A percentile compares a stretch with the other conserved stretches of the same genome.
Evolutionary conservation across 2,888 invertebrate species (phyloP).

Genomic region (Pyralis farinalis): DNA sequence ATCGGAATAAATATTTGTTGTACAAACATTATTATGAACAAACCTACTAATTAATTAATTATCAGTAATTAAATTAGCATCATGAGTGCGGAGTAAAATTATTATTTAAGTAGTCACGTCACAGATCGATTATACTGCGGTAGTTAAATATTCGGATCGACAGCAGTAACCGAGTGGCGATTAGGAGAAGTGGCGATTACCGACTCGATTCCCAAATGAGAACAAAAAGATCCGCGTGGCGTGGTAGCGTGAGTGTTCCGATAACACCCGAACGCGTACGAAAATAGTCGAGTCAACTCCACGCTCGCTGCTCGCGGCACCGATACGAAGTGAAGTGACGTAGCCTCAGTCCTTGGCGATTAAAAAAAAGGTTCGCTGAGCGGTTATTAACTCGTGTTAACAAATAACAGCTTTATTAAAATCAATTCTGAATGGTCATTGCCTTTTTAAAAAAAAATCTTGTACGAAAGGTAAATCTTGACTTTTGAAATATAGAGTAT

Average conservation of each 20-base stretch:
- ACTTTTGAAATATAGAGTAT: too few relatives aligned
- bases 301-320: conserved; percentile 42
- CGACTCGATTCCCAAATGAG: conserved; percentile 23
- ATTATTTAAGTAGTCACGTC: neutral
- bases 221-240: conserved; percentile 29
- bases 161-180: conserved; percentile 16
- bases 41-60: neutral
- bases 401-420: neutral
- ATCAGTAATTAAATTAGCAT: too few relatives aligned
- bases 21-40: too few relatives aligned
- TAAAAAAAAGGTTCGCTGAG: conserved; percentile 38
- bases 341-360: conserved; percentile 50
- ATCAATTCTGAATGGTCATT: conserved; percentile 18
- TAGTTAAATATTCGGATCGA: neutral
- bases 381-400: neutral
- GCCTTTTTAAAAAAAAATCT: neutral
- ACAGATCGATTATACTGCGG: too few relatives aligned
- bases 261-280: conserved; percentile 39
- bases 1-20: too few relatives aligned
- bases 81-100: neutral
- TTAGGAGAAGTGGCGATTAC: conserved; percentile 25
- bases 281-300: conserved; percentile 40
- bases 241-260: conserved; percentile 17
- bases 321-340: conserved; percentile 44
- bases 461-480: neutral